Conservation (phyloP, 2,797 vertebrate genomes). For the Chelidonichthys spinosus region DNA sequence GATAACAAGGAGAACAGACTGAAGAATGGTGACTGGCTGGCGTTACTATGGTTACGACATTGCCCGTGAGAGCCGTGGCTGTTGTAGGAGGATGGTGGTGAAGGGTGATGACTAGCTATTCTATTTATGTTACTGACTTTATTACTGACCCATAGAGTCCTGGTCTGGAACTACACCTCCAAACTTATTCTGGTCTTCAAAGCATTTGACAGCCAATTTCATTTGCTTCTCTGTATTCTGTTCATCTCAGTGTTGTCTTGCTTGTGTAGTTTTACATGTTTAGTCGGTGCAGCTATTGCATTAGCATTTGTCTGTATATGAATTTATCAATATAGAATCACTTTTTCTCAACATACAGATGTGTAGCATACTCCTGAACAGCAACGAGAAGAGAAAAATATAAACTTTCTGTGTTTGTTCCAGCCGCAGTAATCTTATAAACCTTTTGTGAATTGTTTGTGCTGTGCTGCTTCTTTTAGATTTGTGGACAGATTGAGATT, state of each 20-base stretch:
- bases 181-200: not conserved
- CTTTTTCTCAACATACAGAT: not conserved
- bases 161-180: not conserved
- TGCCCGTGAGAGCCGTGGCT: not conserved
- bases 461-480: constrained; percentile 20
- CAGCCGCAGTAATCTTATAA: constrained; percentile 1
- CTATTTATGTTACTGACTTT: not conserved
- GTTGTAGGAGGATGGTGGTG: not conserved
- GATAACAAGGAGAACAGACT: not conserved
- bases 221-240: not conserved
- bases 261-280: not conserved
- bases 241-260: not conserved
- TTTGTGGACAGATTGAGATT: constrained; percentile 80
- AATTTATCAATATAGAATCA: not conserved
- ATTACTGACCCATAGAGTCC: not conserved
- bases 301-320: not conserved
- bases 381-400: not conserved
- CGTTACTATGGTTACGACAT: not conserved
- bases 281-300: not conserved
- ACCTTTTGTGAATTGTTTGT: constrained; percentile 37
- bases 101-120: not conserved
- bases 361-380: not conserved
- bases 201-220: not conserved
- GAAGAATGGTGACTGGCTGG: not conserved
- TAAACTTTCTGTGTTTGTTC: not conserved